Evolutionary conservation across 2,888 invertebrate species (phyloP), one percentile per base, ranked within the genome.

Genomic region (Campaea margaritaria): DNA sequence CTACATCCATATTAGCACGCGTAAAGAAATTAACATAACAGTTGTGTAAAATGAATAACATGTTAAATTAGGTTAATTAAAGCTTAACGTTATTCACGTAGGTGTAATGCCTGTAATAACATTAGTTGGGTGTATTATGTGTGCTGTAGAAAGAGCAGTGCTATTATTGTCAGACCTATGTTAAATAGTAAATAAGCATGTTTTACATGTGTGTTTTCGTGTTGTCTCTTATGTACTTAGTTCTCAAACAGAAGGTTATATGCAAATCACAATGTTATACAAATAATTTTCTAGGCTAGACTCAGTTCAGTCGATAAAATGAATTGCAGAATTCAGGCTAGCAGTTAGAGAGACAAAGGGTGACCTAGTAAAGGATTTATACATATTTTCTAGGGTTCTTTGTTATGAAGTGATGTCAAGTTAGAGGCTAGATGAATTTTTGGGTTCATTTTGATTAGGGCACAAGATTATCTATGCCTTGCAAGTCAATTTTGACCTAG

Each of bases 11-110:
- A 60, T 49, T 54, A 52, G 52, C 14, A 21, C 39, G 45, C 49
- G 51, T 58, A 64, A 42, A 55, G 49, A 62, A 58, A 65, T 48
- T 50, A 64, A 41, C 55, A 58, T 47, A 52, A 58, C 47, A 52
- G 16, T 28, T 58, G 58, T 53, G 58, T 48, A 58, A 43, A 21
- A 3, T 39, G 28, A 48, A 48, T 53, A 43, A 53, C 43, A 53
- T 48, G 39, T 46, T 34, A 21, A 27, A 41, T 41, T 28, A 42
- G 49, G 44, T 27, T 53, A 58, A 52, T 57, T 52, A 27, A 41
- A 42, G 15, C 28, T 47, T 34, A 47, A 21, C 1, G 21, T 21
- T 44, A 13, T 42, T 36, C 5, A 41, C 34, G 43, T 49, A 57
- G 13, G 16, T 28, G 31, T 46, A 27, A 21, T 21, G 34, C 21